These are phyloP conservation scores for Pangasius djambal DNA, from an alignment of 2,797 vertebrate species.

Conservation along the genomic window DNA sequence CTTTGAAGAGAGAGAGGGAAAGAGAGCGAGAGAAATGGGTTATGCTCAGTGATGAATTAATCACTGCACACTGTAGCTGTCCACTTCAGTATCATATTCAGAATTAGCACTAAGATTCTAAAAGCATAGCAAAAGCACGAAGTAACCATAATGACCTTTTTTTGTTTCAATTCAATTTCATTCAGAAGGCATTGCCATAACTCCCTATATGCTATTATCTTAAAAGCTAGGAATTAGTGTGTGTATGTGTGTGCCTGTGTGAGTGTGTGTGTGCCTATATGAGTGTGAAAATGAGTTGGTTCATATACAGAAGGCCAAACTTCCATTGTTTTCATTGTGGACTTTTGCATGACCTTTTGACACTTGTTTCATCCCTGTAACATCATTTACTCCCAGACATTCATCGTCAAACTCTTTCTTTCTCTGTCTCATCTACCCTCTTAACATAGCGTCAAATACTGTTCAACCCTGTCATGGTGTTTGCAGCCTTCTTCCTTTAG, in stretches of 20 bases:
- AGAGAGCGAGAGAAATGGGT: slow-evolving; percentile 20
- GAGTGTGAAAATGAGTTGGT: neutral
- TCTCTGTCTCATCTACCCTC: neutral
- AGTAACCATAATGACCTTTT: neutral
- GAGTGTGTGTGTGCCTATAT: neutral
- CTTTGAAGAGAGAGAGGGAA: slow-evolving; percentile 35
- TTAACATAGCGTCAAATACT: neutral
- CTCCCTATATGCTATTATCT: neutral
- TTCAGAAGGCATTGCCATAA: neutral
- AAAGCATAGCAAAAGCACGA: neutral
- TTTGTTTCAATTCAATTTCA: neutral
- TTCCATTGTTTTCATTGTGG: neutral
- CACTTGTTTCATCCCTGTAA: neutral
- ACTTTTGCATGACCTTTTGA: neutral
- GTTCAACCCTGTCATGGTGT: neutral
- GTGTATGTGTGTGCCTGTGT: neutral
- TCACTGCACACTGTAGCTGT: neutral
- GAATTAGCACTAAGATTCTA: neutral
- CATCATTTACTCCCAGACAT: neutral
- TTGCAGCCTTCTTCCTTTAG: neutral
- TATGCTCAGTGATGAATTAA: neutral
- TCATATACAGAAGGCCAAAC: neutral
- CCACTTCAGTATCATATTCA: neutral
- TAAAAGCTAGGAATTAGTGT: neutral
- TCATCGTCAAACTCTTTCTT: neutral